Conservation (phyloP, 1,140 invertebrate species). For the Dreissena rostriformis region DNA sequence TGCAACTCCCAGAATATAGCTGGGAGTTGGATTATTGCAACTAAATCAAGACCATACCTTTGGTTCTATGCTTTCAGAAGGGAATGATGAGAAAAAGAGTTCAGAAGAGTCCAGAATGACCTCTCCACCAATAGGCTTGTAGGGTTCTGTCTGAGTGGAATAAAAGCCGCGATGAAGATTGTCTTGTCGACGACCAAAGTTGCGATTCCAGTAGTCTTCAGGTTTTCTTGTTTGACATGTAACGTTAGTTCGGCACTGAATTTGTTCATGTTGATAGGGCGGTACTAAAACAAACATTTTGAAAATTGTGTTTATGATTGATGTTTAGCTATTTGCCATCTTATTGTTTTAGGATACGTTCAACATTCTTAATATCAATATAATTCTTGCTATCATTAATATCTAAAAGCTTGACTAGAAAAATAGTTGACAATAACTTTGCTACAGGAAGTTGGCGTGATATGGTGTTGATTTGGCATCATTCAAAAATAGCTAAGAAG, state of each 20-base stretch:
- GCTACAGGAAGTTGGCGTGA: no score
- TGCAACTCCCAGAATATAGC: no score
- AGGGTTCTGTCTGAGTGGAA: constrained; percentile 22
- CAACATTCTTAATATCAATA: background rate
- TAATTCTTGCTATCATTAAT: background rate
- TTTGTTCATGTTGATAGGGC: constrained; percentile 27
- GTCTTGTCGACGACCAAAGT: constrained; percentile 23
- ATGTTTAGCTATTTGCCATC: background rate
- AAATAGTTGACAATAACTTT: no score
- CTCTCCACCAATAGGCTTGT: constrained; percentile 38
- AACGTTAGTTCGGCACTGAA: constrained; percentile 34
- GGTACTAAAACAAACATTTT: constrained; percentile 1
- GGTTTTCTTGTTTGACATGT: constrained; percentile 38
- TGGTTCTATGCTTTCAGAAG: constrained; percentile 22
- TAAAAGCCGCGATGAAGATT: constrained; percentile 43
- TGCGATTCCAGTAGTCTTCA: constrained; percentile 31
- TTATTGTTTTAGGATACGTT: background rate
- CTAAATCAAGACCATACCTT: constrained; percentile 3
- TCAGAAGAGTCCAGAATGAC: constrained; percentile 42
- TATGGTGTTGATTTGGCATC: no score
- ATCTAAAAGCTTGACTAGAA: background rate
- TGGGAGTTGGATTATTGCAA: no score
- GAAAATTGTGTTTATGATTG: background rate
- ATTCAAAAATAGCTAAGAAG: no score
- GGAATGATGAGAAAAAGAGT: constrained; percentile 21